A percentile compares a stretch with the other conserved stretches of the same genome.
phyloP scores from a whole-genome alignment of 2,888 invertebrate genomes.

The Heliothis peltigera region DNA sequence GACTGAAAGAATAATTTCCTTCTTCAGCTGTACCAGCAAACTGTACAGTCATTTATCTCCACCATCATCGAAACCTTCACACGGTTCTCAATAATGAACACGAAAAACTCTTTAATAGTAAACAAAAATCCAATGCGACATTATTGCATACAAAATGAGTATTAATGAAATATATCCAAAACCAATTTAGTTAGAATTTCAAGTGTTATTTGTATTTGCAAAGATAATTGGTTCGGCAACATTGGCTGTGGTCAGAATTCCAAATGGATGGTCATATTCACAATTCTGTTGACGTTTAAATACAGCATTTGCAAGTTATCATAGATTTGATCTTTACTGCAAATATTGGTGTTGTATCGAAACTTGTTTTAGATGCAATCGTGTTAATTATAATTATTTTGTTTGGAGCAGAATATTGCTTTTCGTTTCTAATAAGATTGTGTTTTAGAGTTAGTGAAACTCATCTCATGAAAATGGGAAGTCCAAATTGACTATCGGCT shows the following conservation, averaged over 20 bases:
- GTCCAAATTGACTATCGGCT: no score
- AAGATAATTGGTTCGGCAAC: conserved; percentile 43
- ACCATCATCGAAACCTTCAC: no score
- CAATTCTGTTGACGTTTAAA: conserved; percentile 27
- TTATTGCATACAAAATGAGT: conserved; percentile 26
- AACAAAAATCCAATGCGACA: conserved; percentile 17
- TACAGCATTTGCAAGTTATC: conserved; percentile 33
- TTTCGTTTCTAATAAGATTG: not conserved
- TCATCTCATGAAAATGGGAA: no score
- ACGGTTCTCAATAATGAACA: not conserved
- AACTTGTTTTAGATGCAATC: not conserved
- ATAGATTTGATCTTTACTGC: conserved; percentile 48
- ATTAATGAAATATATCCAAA: conserved; percentile 36
- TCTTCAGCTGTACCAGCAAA: no score
- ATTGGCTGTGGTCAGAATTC: conserved; percentile 40
- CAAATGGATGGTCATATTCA: conserved; percentile 29
- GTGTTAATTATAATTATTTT: conserved; percentile 9
- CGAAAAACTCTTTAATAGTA: not conserved
- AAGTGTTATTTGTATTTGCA: conserved; percentile 37
- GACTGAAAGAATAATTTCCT: no score
- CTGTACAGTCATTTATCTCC: no score
- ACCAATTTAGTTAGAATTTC: conserved; percentile 36
- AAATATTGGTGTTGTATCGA: conserved; percentile 20
- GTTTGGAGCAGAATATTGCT: not conserved
- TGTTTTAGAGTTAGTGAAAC: no score